Evolutionary conservation across 1,140 invertebrate species (phyloP).

Genomic region (Drosophila biarmipes): DNA sequence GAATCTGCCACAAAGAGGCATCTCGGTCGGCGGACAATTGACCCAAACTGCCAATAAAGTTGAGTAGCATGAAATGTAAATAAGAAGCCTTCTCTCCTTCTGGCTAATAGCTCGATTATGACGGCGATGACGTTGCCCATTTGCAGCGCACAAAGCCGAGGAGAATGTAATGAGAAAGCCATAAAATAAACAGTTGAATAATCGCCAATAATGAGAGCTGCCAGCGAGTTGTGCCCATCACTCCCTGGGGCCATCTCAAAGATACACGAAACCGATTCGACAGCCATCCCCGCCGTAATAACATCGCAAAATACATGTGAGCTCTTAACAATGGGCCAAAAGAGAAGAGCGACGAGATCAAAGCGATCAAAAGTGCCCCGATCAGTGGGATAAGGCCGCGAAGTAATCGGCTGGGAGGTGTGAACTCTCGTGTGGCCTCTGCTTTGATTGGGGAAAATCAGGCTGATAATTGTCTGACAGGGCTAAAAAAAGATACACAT

Average conservation of each 20-base stretch:
- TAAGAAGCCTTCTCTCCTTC: constrained; percentile 61
- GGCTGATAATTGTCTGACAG: constrained; percentile 22
- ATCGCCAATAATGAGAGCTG: constrained; percentile 70
- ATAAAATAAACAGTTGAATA: constrained; percentile 83
- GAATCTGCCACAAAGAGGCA: constrained; percentile 36
- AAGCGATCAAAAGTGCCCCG: constrained; percentile 55
- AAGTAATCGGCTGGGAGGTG: constrained; percentile 50
- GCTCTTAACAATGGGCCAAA: constrained; percentile 30
- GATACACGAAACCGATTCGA: constrained; percentile 75
- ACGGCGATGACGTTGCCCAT: constrained; percentile 74
- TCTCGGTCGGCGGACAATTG: constrained; percentile 70
- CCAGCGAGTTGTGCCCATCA: constrained; percentile 42
- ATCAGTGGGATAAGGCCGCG: constrained; percentile 23
- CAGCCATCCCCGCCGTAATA: constrained; percentile 24
- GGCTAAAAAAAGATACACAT: constrained; percentile 1
- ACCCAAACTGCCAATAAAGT: constrained; percentile 81
- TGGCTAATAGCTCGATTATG: constrained; percentile 77
- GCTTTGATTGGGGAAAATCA: constrained; percentile 38
- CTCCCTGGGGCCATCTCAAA: constrained; percentile 50
- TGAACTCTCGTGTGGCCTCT: constrained; percentile 65
- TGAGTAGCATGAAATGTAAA: constrained; percentile 80
- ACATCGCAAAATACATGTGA: constrained; percentile 35
- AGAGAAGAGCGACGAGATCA: constrained; percentile 51
- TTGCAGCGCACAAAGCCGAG: constrained; percentile 38
- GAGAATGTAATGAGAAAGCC: constrained; percentile 75